A percentile compares a stretch with the other conserved stretches of the same genome.
Evolutionary conservation across 2,797 vertebrate genomes (phyloP).

Genomic region (Lacerta viridis): DNA sequence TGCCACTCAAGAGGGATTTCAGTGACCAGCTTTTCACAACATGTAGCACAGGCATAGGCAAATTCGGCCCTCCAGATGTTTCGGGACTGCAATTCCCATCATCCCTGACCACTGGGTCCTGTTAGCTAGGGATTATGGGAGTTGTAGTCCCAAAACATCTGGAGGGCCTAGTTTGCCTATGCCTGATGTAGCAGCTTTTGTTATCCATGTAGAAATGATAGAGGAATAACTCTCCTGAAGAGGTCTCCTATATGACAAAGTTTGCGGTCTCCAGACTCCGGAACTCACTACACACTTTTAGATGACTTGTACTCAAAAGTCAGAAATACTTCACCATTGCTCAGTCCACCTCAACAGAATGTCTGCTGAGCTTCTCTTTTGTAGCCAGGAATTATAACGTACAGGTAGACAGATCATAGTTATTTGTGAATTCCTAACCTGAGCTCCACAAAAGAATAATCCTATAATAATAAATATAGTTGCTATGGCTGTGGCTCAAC

Average conservation of each 20-base stretch:
- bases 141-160: too few species aligned
- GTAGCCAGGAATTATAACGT: background rate
- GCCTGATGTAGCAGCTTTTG: background rate
- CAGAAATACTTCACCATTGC: background rate
- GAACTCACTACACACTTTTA: background rate
- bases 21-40: background rate
- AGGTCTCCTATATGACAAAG: background rate
- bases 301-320: background rate
- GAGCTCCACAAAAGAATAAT: slow-evolving; percentile 5
- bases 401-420: background rate
- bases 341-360: background rate
- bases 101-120: too few species aligned
- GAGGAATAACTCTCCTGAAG: background rate
- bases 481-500: slow-evolving; percentile 2
- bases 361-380: background rate
- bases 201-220: background rate
- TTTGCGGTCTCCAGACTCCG: background rate
- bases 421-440: background rate
- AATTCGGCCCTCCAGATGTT: too few species aligned
- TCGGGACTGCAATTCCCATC: too few species aligned
- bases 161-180: background rate
- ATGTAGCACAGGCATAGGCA: too few species aligned
- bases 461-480: background rate
- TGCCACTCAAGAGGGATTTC: background rate
- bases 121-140: too few species aligned